Base-by-base conservation (phyloP, 2,888 invertebrate genomes). In the Eupeodes latifasciatus region DNA sequence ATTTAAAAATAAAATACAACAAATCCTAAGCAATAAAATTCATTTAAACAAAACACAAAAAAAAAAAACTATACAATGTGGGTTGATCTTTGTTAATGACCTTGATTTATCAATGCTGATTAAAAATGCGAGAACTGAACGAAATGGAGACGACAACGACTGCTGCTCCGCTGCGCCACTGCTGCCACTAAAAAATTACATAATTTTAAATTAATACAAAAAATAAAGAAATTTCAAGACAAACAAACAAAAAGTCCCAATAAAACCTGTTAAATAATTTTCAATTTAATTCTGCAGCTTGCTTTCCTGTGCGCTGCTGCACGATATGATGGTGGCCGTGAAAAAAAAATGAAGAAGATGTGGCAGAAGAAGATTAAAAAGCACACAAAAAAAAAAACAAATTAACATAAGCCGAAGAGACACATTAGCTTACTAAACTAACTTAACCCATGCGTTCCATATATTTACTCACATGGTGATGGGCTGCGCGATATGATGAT, bases 21-120 rank as follows among this genome's bases (percentile, higher is more conserved):
- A 27, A 44, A 40, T 5, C 5, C 40, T 40, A 40, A 40, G 40
- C 40, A 40, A 40, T 40, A 40, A 47, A 0, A 27, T n/a, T 10
- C 44, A 64, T 59, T 55, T 19, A 53, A 75, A 84, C 5, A 19
- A 47, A 51, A 19, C 12, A 34, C 53, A 55, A 40, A 69, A 57
- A 67, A 69, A 62, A 51, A 4, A 6, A 62, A 64, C 53, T 40
- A 57, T 40, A 57, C 66, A 77, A 87, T 84, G 84, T 84, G 87
- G 84, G 87, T 84, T 87, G 84, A 84, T 87, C 72, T 76, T 84
- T 76, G 80, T 80, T 74, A 80, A 81, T 84, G 87, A 87, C 87
- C 87, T 87, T 87, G 80, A 84, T 87, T 87, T 72, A 72, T 72
- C 80, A 84, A 84, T 84, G 87, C 59, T 77, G 80, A 80, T 87